These are phyloP conservation scores for Semotilus atromaculatus DNA, from an alignment of 2,797 vertebrate species.

Conservation along the genomic window DNA sequence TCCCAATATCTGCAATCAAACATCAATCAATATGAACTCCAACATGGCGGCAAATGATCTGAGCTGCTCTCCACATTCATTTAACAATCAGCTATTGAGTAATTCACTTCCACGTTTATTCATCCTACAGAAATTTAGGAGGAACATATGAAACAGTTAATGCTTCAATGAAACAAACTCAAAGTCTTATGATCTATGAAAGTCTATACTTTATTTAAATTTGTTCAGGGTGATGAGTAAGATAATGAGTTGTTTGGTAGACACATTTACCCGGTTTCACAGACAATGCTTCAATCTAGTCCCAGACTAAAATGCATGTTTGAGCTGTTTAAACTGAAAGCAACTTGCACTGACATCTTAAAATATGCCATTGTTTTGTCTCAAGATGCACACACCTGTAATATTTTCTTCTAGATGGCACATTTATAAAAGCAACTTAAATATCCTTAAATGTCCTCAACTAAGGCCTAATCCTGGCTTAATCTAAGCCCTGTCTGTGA, in stretches of 20 bases:
- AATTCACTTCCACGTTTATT: not conserved
- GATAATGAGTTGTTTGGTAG: not conserved
- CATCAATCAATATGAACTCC: not conserved
- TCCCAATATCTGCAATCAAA: not conserved
- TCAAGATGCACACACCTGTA: too few species aligned
- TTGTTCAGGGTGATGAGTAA: not conserved
- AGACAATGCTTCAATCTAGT: too few species aligned
- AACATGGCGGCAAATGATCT: not conserved
- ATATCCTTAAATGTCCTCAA: too few species aligned
- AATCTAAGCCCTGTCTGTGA: too few species aligned
- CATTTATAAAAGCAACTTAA: too few species aligned
- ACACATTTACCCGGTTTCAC: too few species aligned
- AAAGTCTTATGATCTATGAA: not conserved
- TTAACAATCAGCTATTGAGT: not conserved
- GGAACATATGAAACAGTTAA: not conserved
- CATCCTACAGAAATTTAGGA: not conserved
- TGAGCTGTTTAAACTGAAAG: too few species aligned
- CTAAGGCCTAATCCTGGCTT: too few species aligned
- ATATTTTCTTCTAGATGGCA: too few species aligned
- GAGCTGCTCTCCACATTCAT: not conserved
- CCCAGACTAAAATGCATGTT: too few species aligned
- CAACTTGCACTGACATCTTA: too few species aligned
- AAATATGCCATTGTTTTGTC: too few species aligned
- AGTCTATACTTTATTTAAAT: not conserved
- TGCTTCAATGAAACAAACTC: not conserved